A percentile compares a stretch with the other conserved stretches of the same genome.
phyloP scores from a whole-genome alignment of 2,888 invertebrate genomes.

The Salticus scenicus region DNA sequence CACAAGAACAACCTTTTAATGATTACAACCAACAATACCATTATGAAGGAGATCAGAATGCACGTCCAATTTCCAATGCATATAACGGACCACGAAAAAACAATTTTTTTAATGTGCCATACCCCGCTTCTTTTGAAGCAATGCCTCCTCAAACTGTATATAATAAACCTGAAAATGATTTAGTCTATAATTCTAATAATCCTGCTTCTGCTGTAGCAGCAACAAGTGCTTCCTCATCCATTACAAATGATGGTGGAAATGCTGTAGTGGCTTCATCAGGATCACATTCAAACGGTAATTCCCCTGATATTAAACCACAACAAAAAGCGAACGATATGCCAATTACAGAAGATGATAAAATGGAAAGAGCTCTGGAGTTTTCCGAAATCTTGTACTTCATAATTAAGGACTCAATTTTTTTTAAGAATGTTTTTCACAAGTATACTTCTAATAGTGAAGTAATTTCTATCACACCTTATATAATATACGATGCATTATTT shows the following conservation, averaged over 20 bases:
- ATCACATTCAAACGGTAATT: neutral
- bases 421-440: neutral
- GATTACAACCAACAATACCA: too few relatives aligned
- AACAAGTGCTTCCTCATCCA: neutral
- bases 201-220: neutral
- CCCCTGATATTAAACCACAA: neutral
- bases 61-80: too few relatives aligned
- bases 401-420: neutral
- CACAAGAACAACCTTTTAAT: too few relatives aligned
- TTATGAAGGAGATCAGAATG: too few relatives aligned
- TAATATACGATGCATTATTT: neutral
- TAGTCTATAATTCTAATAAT: too few relatives aligned
- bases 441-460: neutral
- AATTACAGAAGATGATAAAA: neutral
- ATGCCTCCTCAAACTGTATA: too few relatives aligned
- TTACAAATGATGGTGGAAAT: neutral
- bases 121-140: too few relatives aligned
- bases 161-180: too few relatives aligned
- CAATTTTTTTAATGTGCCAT: too few relatives aligned
- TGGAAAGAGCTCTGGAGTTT: constrained; percentile 28
- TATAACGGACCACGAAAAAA: too few relatives aligned
- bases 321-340: neutral
- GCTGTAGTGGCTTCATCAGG: neutral
- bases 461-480: neutral
- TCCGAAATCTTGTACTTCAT: constrained; percentile 28